Evolutionary conservation across 2,797 vertebrate species (phyloP).

Genomic region (Lycodopsis pacificus): DNA sequence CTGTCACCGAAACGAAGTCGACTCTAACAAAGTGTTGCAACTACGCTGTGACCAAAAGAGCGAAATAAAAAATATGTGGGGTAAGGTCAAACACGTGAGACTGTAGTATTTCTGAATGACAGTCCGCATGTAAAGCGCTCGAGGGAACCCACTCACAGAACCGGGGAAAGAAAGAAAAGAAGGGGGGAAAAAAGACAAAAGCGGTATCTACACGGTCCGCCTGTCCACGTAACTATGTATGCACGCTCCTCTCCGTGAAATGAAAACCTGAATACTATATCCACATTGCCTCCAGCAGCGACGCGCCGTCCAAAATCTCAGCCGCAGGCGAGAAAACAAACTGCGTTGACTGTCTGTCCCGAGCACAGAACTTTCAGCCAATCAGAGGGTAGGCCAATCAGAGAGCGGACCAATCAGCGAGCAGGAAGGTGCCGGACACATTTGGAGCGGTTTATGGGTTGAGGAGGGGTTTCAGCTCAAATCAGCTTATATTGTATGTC

Average conservation of each 20-base stretch:
- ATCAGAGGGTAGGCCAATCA: constrained; percentile 75
- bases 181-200: too few species aligned
- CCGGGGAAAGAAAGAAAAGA: background rate
- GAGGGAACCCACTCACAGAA: background rate
- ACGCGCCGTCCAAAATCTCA: constrained; percentile 30
- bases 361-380: constrained; percentile 70
- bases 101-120: constrained; percentile 73
- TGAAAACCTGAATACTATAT: constrained; percentile 5
- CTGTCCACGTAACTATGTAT: background rate
- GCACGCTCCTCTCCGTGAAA: background rate
- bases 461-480: background rate
- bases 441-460: constrained; percentile 60
- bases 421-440: constrained; percentile 51
- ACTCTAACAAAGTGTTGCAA: background rate
- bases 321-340: constrained; percentile 75
- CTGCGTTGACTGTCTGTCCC: constrained; percentile 15
- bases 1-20: constrained; percentile 19
- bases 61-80: background rate
- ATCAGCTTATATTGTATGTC: background rate
- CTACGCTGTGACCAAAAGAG: background rate
- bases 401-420: constrained; percentile 61
- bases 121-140: constrained; percentile 48
- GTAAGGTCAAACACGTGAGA: constrained; percentile 66
- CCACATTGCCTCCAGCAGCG: constrained; percentile 64
- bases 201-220: background rate